phyloP scores from a whole-genome alignment of 2,888 invertebrate genomes.

The Catotricha subobsoleta region DNA sequence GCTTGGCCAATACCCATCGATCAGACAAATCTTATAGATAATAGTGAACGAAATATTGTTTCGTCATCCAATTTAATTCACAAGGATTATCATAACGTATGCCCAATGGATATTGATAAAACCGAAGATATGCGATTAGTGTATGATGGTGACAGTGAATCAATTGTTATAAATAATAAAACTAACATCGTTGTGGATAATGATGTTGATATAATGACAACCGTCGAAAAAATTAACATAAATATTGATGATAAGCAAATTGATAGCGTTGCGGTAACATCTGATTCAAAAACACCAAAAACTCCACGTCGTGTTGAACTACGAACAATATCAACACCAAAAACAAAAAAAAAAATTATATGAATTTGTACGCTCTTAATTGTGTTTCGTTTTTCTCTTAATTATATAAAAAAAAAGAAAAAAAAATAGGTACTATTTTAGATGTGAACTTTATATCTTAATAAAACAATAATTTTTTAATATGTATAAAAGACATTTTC shows the following conservation, averaged over 20 bases:
- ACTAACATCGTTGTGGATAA: background rate
- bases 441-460: background rate
- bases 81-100: no score
- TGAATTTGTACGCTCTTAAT: background rate
- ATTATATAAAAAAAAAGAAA: background rate
- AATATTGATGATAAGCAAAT: background rate
- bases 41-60: background rate
- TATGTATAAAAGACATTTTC: no score
- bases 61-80: no score
- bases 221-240: background rate
- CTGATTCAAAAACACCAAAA: slow-evolving; percentile 23
- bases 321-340: slow-evolving; percentile 62
- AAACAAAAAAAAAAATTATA: slow-evolving; percentile 38
- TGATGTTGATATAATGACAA: background rate
- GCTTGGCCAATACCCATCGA: slow-evolving; percentile 17
- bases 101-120: slow-evolving; percentile 24
- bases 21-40: slow-evolving; percentile 12
- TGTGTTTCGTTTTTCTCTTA: background rate
- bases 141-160: slow-evolving; percentile 34
- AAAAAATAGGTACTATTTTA: background rate
- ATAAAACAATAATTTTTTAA: no score
- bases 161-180: slow-evolving; percentile 18
- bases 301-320: slow-evolving; percentile 51
- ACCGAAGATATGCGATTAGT: slow-evolving; percentile 41
- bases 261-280: background rate